Evolutionary conservation across 2,797 vertebrate species (phyloP).

Genomic region (Sebastes glaucus): DNA sequence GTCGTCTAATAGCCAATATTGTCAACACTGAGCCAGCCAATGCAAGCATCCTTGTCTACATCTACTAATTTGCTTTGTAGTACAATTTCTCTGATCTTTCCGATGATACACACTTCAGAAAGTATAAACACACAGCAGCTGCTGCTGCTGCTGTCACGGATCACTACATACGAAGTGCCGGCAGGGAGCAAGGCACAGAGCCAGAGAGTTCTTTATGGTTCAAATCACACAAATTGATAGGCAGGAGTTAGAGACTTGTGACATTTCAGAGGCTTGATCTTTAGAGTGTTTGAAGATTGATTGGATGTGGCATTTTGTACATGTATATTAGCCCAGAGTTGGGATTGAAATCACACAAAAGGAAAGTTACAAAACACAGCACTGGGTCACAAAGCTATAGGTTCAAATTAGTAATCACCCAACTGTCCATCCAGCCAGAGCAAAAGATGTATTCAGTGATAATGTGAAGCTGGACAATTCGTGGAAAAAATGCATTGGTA

Average conservation of each 20-base stretch:
- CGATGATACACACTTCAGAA: not conserved
- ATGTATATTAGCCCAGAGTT: not conserved
- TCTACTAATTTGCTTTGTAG: conserved; percentile 1
- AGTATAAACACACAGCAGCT: not conserved
- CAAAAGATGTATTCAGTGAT: not conserved
- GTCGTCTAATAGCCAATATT: conserved; percentile 7
- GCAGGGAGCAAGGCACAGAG: not conserved
- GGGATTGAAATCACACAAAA: not conserved
- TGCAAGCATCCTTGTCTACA: not conserved
- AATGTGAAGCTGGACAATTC: not conserved
- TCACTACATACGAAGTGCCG: not conserved
- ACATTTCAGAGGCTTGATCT: not conserved
- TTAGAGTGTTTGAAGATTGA: not conserved
- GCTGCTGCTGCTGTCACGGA: not conserved
- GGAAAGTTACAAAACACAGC: not conserved
- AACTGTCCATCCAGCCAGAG: not conserved
- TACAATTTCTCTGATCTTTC: conserved; percentile 17
- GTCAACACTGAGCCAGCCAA: not conserved
- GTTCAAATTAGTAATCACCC: not conserved
- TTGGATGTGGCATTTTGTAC: not conserved
- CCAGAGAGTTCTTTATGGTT: not conserved
- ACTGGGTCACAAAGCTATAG: not conserved
- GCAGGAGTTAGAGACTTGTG: not conserved
- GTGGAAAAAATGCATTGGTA: not conserved
- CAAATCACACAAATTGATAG: conserved; percentile 19